Evolutionary conservation across 2,888 invertebrate species (phyloP).

Genomic region (Amiota minor): DNA sequence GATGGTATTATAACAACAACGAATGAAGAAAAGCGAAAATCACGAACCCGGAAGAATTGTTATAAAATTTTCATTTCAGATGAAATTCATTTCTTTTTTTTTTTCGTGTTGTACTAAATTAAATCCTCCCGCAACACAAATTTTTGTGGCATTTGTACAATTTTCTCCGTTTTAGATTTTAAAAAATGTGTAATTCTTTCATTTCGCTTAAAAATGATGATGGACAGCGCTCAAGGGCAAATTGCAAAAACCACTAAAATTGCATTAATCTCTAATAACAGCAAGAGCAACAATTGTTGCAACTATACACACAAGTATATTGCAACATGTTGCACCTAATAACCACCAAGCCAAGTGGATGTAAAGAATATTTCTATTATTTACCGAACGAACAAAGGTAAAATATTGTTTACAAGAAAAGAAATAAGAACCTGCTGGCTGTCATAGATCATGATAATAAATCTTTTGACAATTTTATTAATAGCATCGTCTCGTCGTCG

Average conservation of each 20-base stretch:
- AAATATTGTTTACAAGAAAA: background rate
- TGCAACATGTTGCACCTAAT: too few species aligned
- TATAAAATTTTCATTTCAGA: constrained; percentile 37
- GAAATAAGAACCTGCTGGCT: constrained; percentile 5
- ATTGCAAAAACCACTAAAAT: background rate
- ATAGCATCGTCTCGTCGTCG: constrained; percentile 31
- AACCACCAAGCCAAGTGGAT: too few species aligned
- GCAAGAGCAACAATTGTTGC: background rate
- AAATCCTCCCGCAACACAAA: constrained; percentile 6
- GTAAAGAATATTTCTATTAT: too few species aligned
- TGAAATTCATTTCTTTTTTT: background rate
- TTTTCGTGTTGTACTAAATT: background rate
- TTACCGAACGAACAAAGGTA: background rate
- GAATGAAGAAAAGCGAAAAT: constrained; percentile 64
- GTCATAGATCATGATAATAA: constrained; percentile 28
- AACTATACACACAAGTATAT: background rate
- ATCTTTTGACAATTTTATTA: constrained; percentile 51
- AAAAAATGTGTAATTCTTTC: constrained; percentile 15
- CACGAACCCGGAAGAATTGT: constrained; percentile 71
- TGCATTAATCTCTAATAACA: constrained; percentile 1
- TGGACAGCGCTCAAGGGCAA: constrained; percentile 22
- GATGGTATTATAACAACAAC: constrained; percentile 16
- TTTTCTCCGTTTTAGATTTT: background rate
- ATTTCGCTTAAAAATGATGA: constrained; percentile 16
- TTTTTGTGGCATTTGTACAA: constrained; percentile 21